Percentiles rank a stretch among this genome's conserved stretches.
Conservation (phyloP, 2,113 vertebrate species). For the Polyodon spathula region DNA sequence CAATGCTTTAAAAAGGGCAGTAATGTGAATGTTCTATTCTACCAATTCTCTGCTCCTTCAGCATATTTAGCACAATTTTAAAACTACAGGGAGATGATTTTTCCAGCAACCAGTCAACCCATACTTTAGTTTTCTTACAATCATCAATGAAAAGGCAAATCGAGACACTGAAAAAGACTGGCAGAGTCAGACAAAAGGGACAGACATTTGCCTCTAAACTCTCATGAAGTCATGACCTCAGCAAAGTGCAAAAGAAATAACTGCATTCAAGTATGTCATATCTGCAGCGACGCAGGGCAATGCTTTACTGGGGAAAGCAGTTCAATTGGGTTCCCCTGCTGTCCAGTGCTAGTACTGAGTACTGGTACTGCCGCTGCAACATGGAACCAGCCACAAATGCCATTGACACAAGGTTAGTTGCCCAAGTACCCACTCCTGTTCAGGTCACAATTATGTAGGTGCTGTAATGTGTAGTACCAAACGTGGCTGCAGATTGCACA, state of each 20-base stretch:
- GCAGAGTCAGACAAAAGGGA: conserved; percentile 13
- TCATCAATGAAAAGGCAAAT: conserved; percentile 32
- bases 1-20: too few relatives aligned
- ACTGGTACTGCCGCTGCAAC: conserved; percentile 49
- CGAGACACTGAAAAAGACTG: conserved; percentile 14
- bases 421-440: conserved; percentile 38
- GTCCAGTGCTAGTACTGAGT: too few relatives aligned
- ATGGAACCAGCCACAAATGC: conserved; percentile 74
- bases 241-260: conserved; percentile 55
- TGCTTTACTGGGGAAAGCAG: background rate
- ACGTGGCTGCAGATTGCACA: conserved; percentile 30
- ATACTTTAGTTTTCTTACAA: conserved; percentile 26
- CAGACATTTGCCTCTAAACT: conserved; percentile 51
- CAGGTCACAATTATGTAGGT: conserved; percentile 39
- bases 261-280: conserved; percentile 49
- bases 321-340: conserved; percentile 23
- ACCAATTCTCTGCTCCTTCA: conserved; percentile 9
- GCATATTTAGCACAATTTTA: conserved; percentile 12
- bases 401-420: conserved; percentile 37
- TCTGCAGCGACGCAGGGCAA: background rate
- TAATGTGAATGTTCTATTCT: conserved; percentile 5
- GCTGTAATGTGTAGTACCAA: conserved; percentile 30
- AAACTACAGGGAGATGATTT: conserved; percentile 35
- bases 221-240: conserved; percentile 49
- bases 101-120: conserved; percentile 49